Percentiles rank a stretch among this genome's conserved stretches.
These are phyloP conservation scores for Pachliopta kotzebuea DNA, from an alignment of 2,888 invertebrate genomes.

Conservation along the genomic window DNA sequence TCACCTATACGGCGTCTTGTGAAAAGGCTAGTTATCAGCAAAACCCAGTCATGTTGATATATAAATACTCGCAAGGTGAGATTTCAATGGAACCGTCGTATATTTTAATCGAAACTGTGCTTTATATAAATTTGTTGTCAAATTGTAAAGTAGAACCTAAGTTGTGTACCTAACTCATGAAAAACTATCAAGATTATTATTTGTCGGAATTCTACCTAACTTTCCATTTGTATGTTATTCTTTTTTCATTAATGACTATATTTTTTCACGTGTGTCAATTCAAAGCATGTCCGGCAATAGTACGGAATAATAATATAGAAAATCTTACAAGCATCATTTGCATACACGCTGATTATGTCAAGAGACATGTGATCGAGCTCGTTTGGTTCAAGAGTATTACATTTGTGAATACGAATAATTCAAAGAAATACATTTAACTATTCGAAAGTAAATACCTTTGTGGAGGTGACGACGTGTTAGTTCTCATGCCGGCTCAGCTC, in stretches of 20 bases:
- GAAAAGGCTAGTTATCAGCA: too few relatives aligned
- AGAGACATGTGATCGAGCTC: slow-evolving; percentile 16
- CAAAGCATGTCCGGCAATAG: neutral
- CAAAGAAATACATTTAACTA: slow-evolving; percentile 19
- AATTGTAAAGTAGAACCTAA: too few relatives aligned
- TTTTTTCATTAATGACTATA: neutral
- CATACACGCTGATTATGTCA: slow-evolving; percentile 19
- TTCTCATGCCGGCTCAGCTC: slow-evolving; percentile 20
- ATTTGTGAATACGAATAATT: slow-evolving; percentile 26
- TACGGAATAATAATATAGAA: slow-evolving; percentile 19
- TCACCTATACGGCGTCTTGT: too few relatives aligned
- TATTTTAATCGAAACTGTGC: too few relatives aligned
- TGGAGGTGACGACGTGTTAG: slow-evolving; percentile 17
- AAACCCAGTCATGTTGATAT: too few relatives aligned
- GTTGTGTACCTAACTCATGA: too few relatives aligned
- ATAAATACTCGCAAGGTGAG: too few relatives aligned
- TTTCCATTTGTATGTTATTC: neutral
- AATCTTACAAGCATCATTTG: slow-evolving; percentile 10
- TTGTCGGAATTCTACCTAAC: neutral
- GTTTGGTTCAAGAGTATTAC: slow-evolving; percentile 17
- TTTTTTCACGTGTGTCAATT: neutral
- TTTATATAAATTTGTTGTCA: too few relatives aligned
- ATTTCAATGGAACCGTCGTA: too few relatives aligned
- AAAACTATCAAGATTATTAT: too few relatives aligned
- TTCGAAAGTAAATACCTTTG: slow-evolving; percentile 20